These are phyloP conservation scores for Augochlorella aurata DNA, from an alignment of 2,888 invertebrate species.

Conservation along the genomic window DNA sequence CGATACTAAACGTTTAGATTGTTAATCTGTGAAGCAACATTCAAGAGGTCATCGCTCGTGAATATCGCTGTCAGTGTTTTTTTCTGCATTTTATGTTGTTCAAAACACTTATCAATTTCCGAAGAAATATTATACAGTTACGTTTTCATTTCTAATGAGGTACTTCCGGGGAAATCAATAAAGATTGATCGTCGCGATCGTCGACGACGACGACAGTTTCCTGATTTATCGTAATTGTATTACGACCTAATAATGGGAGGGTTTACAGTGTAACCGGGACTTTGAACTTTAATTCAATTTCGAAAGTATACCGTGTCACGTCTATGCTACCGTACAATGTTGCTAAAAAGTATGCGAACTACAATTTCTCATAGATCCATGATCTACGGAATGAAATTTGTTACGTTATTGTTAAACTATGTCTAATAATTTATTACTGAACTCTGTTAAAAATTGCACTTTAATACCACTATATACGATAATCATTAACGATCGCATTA, in stretches of 20 bases:
- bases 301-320: background rate
- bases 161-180: slow-evolving; percentile 11
- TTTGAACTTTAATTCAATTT: slow-evolving; percentile 41
- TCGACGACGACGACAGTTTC: background rate
- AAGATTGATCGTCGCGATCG: slow-evolving; percentile 6
- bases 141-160: background rate
- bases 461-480: background rate
- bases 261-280: slow-evolving; percentile 7
- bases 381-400: background rate
- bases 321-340: background rate
- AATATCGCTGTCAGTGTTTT: background rate
- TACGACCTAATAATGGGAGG: slow-evolving; percentile 1
- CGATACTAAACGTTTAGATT: slow-evolving; percentile 3
- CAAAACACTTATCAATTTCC: background rate
- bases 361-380: background rate
- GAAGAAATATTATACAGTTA: background rate
- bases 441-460: background rate
- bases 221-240: slow-evolving; percentile 14
- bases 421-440: background rate
- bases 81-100: background rate
- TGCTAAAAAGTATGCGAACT: background rate
- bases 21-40: slow-evolving; percentile 11
- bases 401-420: background rate
- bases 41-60: background rate
- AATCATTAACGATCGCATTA: background rate